Conservation (phyloP, 2,888 invertebrate species). For the Tenthredo scrophulariae region DNA sequence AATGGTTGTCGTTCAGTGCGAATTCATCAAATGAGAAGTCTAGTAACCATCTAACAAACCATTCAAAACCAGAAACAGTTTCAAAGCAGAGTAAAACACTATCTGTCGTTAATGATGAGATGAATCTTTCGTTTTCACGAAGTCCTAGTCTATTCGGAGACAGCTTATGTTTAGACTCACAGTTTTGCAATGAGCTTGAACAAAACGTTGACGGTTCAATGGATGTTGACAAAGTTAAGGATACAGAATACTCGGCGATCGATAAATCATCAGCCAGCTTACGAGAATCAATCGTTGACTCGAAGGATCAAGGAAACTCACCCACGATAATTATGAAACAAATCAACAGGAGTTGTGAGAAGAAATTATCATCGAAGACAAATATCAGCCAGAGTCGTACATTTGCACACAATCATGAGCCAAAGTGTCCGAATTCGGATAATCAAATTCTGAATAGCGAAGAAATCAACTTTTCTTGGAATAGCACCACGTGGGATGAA, state of each 20-base stretch:
- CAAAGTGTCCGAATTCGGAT: constrained; percentile 5
- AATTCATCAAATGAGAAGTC: constrained; percentile 15
- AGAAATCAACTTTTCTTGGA: constrained; percentile 62
- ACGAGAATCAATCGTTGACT: background rate
- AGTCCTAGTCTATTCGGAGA: constrained; percentile 82
- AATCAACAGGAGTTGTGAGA: constrained; percentile 57
- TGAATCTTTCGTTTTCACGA: constrained; percentile 69
- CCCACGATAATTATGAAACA: constrained; percentile 51
- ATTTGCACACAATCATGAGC: background rate
- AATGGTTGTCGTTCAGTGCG: constrained; percentile 28
- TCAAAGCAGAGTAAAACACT: constrained; percentile 5
- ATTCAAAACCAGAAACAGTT: constrained; percentile 8
- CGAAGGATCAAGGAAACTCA: background rate
- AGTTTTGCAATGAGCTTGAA: constrained; percentile 79
- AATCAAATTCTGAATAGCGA: constrained; percentile 53
- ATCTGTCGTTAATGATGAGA: background rate
- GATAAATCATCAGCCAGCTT: background rate
- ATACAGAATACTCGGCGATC: constrained; percentile 52
- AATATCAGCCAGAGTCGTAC: background rate
- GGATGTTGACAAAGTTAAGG: constrained; percentile 65
- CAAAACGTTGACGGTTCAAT: constrained; percentile 72
- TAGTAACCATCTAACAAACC: background rate
- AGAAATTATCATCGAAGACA: constrained; percentile 35
- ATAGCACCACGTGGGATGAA: constrained; percentile 69
- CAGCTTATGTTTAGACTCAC: constrained; percentile 80